phyloP scores from a whole-genome alignment of 2,797 vertebrate genomes.

The Valencia hispanica region DNA sequence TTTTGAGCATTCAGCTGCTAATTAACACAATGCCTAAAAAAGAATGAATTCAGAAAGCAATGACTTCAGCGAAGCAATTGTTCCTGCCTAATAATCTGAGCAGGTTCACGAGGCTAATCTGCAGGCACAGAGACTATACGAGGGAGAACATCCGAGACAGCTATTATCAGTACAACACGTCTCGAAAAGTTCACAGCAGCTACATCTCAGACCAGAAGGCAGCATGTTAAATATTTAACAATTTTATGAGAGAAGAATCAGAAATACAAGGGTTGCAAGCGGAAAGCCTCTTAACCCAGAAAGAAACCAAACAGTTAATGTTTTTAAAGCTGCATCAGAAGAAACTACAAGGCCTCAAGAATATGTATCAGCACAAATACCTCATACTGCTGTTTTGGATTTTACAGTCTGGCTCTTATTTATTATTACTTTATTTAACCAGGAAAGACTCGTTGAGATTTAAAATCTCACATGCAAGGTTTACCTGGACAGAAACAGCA shows the following conservation, averaged over 20 bases:
- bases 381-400: too few species aligned
- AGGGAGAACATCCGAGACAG: background rate
- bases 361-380: background rate
- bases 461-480: too few species aligned
- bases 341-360: background rate
- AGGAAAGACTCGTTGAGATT: too few species aligned
- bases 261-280: background rate
- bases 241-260: background rate
- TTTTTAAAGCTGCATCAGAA: background rate
- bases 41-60: background rate
- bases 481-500: too few species aligned
- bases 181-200: background rate
- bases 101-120: background rate
- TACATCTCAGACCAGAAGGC: background rate
- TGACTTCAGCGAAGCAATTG: background rate
- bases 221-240: background rate
- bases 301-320: background rate
- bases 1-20: background rate
- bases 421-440: too few species aligned
- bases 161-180: background rate
- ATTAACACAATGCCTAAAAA: background rate
- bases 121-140: background rate
- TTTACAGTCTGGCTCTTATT: too few species aligned
- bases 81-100: background rate
- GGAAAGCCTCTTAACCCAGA: background rate